A percentile compares a stretch with the other conserved stretches of the same genome.
Conservation (phyloP, 92 coral and sea anemone species). For the Bergia sp. region DNA sequence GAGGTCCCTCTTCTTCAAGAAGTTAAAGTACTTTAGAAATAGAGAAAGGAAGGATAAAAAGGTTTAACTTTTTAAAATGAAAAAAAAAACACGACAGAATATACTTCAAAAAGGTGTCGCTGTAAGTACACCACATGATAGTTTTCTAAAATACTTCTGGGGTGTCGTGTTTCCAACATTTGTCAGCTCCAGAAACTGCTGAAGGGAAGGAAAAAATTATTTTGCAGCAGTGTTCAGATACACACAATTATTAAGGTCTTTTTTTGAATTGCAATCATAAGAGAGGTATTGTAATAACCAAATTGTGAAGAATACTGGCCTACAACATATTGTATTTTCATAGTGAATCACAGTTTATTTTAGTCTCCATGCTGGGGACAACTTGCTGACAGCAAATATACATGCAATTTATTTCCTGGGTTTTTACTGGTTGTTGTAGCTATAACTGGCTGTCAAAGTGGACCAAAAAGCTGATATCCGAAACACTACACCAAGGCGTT, state of each 20-base stretch:
- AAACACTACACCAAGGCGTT: background rate
- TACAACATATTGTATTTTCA: background rate
- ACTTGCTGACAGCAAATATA: slow-evolving; percentile 15
- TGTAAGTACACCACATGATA: background rate
- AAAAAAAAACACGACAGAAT: background rate
- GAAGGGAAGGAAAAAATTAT: background rate
- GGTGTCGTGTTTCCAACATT: background rate
- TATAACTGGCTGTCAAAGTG: background rate
- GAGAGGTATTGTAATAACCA: too few species aligned
- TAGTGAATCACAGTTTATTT: slow-evolving; percentile 7
- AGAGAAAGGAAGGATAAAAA: slow-evolving; percentile 6
- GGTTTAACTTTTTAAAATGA: background rate
- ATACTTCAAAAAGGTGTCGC: background rate
- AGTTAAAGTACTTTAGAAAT: slow-evolving; percentile 71
- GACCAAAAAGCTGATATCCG: slow-evolving; percentile 12
- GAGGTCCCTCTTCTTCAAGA: slow-evolving; percentile 81
- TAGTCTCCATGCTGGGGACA: background rate
- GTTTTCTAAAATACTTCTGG: background rate
- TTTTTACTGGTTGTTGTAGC: background rate
- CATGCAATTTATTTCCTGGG: background rate
- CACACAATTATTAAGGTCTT: background rate
- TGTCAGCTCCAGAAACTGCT: background rate
- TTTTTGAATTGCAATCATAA: too few species aligned
- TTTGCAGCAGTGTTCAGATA: background rate
- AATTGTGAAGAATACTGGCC: background rate